Percentiles rank a stretch among this genome's conserved stretches.
Conservation (phyloP, 2,888 invertebrate genomes). For the Baccha elongata region DNA sequence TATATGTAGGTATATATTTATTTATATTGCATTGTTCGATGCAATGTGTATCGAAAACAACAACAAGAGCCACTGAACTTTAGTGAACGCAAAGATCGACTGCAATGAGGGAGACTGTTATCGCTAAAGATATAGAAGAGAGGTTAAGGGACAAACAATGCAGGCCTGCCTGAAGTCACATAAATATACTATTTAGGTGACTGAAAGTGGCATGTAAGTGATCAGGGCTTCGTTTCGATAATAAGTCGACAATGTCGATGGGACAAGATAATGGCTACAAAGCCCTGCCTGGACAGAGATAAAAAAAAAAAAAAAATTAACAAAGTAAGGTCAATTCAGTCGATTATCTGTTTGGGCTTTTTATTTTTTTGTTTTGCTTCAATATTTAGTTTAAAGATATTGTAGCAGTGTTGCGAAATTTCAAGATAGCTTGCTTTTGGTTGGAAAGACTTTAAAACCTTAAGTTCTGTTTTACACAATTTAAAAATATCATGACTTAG, state of each 20-base stretch:
- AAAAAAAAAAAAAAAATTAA: neutral
- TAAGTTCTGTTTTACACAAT: too few relatives aligned
- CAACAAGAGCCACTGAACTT: conserved; percentile 64
- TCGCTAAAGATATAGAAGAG: conserved; percentile 42
- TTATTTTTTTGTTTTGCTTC: neutral
- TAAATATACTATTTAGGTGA: conserved; percentile 18
- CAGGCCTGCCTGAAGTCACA: conserved; percentile 51
- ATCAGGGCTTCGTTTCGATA: conserved; percentile 30
- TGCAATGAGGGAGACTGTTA: conserved; percentile 30
- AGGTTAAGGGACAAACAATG: conserved; percentile 70
- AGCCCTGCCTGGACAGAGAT: neutral
- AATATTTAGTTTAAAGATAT: neutral
- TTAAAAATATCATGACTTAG: too few relatives aligned
- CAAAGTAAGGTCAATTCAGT: conserved; percentile 55
- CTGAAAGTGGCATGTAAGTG: conserved; percentile 29
- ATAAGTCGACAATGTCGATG: conserved; percentile 31
- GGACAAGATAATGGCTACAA: neutral
- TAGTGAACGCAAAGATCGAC: conserved; percentile 45
- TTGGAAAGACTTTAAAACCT: too few relatives aligned
- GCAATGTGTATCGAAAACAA: conserved; percentile 18
- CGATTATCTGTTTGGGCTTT: conserved; percentile 2
- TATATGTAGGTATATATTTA: neutral
- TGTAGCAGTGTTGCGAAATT: neutral
- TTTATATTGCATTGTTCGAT: conserved; percentile 46
- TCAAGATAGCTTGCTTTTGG: neutral